A percentile compares a stretch with the other conserved stretches of the same genome.
Conservation (phyloP, 2,888 invertebrate species). For the Hololepta plana region DNA sequence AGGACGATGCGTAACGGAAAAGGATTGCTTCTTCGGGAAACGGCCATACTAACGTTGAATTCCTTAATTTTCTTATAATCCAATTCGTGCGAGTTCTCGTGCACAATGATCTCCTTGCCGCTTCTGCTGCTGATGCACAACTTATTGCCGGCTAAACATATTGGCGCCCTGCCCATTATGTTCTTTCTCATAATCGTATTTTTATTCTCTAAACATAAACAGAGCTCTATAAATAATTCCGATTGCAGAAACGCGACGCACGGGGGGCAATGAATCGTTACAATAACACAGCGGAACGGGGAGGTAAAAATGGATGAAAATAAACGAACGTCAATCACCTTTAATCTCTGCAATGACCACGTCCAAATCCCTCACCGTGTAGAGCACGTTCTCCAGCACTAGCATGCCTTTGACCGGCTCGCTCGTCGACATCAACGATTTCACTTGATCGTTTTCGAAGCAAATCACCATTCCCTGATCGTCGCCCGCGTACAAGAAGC, state of each 20-base stretch:
- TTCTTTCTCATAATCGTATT: slow-evolving; percentile 24
- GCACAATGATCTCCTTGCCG: slow-evolving; percentile 35
- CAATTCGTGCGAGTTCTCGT: slow-evolving; percentile 29
- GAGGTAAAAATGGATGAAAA: slow-evolving; percentile 9
- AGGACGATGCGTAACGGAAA: background rate
- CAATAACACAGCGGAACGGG: background rate
- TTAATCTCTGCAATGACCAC: slow-evolving; percentile 41
- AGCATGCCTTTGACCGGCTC: slow-evolving; percentile 46
- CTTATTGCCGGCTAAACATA: slow-evolving; percentile 29
- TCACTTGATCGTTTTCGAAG: slow-evolving; percentile 16
- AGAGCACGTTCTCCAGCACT: slow-evolving; percentile 33
- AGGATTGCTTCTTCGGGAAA: background rate
- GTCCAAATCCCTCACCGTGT: slow-evolving; percentile 42
- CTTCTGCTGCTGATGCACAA: slow-evolving; percentile 31
- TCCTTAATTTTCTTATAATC: slow-evolving; percentile 33
- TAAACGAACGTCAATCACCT: too few species aligned
- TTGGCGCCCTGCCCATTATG: slow-evolving; percentile 37
- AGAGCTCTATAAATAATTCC: background rate
- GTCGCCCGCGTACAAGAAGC: slow-evolving; percentile 37
- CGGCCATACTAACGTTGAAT: slow-evolving; percentile 29
- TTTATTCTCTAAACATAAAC: slow-evolving; percentile 1
- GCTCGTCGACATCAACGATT: slow-evolving; percentile 33
- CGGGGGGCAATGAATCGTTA: too few species aligned
- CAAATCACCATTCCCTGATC: slow-evolving; percentile 30
- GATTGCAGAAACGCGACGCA: background rate